Evolutionary conservation across 2,797 vertebrate genomes (phyloP).

Genomic region (Phyllotis vaccarum): DNA sequence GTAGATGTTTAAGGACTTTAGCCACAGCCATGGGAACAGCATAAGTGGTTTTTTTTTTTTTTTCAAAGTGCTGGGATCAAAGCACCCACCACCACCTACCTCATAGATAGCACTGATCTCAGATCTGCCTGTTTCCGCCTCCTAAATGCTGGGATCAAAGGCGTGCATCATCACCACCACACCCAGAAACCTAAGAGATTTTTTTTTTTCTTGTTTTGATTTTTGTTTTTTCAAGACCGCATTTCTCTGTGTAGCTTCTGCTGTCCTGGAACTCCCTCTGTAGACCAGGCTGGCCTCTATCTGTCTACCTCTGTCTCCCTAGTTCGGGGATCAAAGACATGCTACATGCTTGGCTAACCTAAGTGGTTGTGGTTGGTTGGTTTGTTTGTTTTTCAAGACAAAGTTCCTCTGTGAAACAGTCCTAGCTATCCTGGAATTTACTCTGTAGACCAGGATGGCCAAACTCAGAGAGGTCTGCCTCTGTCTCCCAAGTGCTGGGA

Average conservation of each 20-base stretch:
- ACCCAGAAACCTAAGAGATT: background rate
- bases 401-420: background rate
- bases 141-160: background rate
- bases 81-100: no score
- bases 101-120: background rate
- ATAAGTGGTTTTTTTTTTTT: background rate
- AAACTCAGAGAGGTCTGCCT: background rate
- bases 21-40: background rate
- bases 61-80: no score
- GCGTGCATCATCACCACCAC: background rate
- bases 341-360: background rate
- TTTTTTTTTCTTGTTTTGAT: background rate
- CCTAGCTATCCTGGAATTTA: background rate
- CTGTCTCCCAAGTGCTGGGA: background rate
- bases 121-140: background rate
- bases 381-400: background rate
- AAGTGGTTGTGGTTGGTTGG: background rate
- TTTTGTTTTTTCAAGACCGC: background rate
- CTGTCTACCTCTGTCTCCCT: background rate
- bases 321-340: background rate
- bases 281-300: background rate
- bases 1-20: background rate
- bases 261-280: background rate
- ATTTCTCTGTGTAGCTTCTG: background rate
- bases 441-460: background rate